Evolutionary conservation across 2,797 vertebrate species (phyloP), one percentile per base, ranked within the genome.

Genomic region (Sandelia bainsii): DNA sequence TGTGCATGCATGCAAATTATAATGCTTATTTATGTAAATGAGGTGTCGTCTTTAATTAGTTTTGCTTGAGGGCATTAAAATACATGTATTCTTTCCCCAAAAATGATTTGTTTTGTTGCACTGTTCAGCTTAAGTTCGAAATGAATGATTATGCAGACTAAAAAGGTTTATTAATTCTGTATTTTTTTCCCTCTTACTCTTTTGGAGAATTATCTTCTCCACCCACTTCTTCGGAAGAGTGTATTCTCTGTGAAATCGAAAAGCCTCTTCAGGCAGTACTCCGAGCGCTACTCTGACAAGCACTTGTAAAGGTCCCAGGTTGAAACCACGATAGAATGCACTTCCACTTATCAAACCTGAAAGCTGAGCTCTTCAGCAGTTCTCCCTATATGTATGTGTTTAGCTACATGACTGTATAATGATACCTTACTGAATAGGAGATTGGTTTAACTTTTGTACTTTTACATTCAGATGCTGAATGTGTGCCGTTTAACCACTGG

Each of bases 31-130:
- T 95, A 95, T 96, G 94, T 81, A 95, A 95, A 96, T 95, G 89
- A 95, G 93, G 94, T 96, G 94, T 96, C 93, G 90, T 95, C 94
- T 95, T 95, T 96, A 96, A 96, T 96, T 96, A 95, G 94, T 95
- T 95, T 95, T 93, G 94, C 95, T 95, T 94, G 93, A 94, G 93
- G 94, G 94, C 93, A 94, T 95, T 96, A 95, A 95, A 95, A 95
- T 95, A 95, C 94, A 95, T 95, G 94, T 94, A 95, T 95, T 95
- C 93, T 94, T 93, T 92, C 90, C 94, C 94, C 85, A 95, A 95
- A 95, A 95, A 93, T 92, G 92, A 95, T 95, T 95, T 95, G 94
- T 95, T 95, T 95, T 94, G 93, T 95, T 94, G 94, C 94, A 93
- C 91, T 92, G 90, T 90, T 92, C 89, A 91, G 93, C 94, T 94